Evolutionary conservation across 2,113 vertebrate genomes (phyloP).

Genomic region (Amphiprion ocellaris): DNA sequence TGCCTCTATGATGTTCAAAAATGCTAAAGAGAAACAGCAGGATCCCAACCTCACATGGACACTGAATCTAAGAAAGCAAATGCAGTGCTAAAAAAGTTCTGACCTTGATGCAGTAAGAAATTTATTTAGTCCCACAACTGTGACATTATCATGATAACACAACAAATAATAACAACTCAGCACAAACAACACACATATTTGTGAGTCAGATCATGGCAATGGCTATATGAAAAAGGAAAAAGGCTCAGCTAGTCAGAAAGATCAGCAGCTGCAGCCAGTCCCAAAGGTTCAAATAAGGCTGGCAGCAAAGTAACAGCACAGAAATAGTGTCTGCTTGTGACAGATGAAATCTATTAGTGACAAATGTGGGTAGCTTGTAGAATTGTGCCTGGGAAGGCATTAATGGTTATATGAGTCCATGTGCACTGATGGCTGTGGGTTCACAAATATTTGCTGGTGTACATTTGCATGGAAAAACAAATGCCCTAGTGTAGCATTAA

Average conservation of each 20-base stretch:
- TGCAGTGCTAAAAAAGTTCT: too few relatives aligned
- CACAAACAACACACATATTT: not conserved
- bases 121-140: not conserved
- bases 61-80: too few relatives aligned
- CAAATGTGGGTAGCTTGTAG: constrained; percentile 8
- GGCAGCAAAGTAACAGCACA: not conserved
- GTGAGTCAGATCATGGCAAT: not conserved
- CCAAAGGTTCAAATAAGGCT: constrained; percentile 10
- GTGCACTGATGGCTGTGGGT: not conserved
- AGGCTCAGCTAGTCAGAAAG: not conserved
- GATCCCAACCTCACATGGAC: not conserved
- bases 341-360: constrained; percentile 14
- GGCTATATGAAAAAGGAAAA: not conserved
- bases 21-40: not conserved
- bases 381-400: constrained; percentile 1
- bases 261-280: not conserved
- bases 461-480: not conserved
- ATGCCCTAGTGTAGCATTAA: not conserved
- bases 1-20: not conserved
- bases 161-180: too few relatives aligned
- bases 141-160: not conserved
- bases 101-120: not conserved
- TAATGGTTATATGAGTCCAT: not conserved
- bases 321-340: constrained; percentile 2
- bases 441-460: not conserved